Base-by-base conservation (phyloP, 2,797 vertebrate genomes). In the Anniella stebbinsi region DNA sequence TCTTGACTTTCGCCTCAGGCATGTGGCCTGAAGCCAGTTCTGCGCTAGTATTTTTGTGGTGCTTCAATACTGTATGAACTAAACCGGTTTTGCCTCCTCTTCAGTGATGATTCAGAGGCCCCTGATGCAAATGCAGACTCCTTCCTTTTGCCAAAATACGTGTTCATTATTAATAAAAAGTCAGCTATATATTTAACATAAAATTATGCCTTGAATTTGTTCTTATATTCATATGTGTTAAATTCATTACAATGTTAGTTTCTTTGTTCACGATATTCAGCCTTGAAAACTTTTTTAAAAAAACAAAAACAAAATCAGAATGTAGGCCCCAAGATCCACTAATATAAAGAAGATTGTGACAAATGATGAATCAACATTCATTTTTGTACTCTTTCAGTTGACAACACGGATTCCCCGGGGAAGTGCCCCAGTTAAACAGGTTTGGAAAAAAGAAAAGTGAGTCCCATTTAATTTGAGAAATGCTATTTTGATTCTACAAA, bases 391-490 rank as follows among this genome's bases (percentile, higher is more conserved):
- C 87, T 90, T 67, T 60, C 10, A 93, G 89, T 93, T 80, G 84
- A 69, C 1, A 3, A 89, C 57, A 88, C 38, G 76, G 2, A 87
- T 93, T 94, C 48, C 75, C 23, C 69, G 5, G 76, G 87, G 85
- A 93, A 10, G 87, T 92, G 66, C 69, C 45, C 82, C 76, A 88
- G 57, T 91, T 91, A 93, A 92, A 67, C 23, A 80, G 89, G 86
- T 36, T 25, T 81, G 2, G 36, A 63, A n/a, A 63, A 57, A 60
- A 86, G 36, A 88, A 70, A 91, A 77, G 12, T 77, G 33, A 87
- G 66, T 66, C 23, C 51, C 38, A 77, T 93, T 93, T 92, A 91
- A 91, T 83, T 72, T 21, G 89, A 91, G 41, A 69, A 51, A 70
- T 5, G 25, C 28, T 81, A 36, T 48, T 87, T 87, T 91, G n/a